Conservation (phyloP, 2,113 vertebrate species). For the Pangasianodon hypophthalmus region DNA sequence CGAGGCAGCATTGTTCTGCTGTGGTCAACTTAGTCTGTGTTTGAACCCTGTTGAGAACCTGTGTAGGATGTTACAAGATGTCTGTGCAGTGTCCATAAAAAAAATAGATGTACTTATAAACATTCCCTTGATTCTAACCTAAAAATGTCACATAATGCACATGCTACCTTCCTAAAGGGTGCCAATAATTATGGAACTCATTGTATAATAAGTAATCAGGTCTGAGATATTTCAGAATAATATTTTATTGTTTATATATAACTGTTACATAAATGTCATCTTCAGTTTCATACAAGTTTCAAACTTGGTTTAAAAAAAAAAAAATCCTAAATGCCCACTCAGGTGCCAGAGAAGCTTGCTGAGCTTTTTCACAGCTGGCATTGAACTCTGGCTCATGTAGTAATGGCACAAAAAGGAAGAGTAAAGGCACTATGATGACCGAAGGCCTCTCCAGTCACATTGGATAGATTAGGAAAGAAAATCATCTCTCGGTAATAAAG, state of each 20-base stretch:
- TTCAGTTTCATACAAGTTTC: constrained; percentile 70
- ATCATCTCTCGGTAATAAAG: constrained; percentile 30
- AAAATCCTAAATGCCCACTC: constrained; percentile 53
- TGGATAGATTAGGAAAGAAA: constrained; percentile 9
- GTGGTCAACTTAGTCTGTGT: neutral
- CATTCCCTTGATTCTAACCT: neutral
- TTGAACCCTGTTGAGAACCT: neutral
- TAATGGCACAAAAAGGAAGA: constrained; percentile 54
- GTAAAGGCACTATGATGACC: neutral
- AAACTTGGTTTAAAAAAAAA: constrained; percentile 65
- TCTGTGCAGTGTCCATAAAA: neutral
- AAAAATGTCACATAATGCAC: neutral
- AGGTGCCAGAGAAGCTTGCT: constrained; percentile 60
- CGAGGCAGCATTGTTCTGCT: neutral
- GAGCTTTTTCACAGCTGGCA: constrained; percentile 60
- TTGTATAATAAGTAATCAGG: neutral
- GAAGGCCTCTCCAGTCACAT: neutral
- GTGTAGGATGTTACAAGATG: neutral
- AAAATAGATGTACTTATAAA: neutral
- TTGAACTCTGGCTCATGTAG: constrained; percentile 72
- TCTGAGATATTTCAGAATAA: constrained; percentile 27
- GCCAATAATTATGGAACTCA: neutral
- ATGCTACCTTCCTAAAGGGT: fast-evolving
- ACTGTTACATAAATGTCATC: constrained; percentile 62
- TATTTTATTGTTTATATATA: constrained; percentile 71